Evolutionary conservation across 2,113 vertebrate genomes (phyloP).

Genomic region (Bos taurus): ARS-UCD2.0 NC_037330.1:58020501-58021000

Average conservation of each 20-base stretch:
- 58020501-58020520: neutral
- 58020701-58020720: conserved; percentile 4
- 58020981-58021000: neutral
- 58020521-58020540: neutral
- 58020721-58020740: neutral
- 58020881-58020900: neutral
- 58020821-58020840: neutral
- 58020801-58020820: neutral
- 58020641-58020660: neutral
- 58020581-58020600: neutral
- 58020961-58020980: neutral
- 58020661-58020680: neutral
- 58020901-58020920: neutral
- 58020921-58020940: neutral
- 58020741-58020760: neutral
- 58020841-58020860: neutral
- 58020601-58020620: neutral
- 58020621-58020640: neutral
- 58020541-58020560: neutral
- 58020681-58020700: neutral
- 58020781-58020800: neutral
- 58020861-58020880: neutral
- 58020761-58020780: neutral
- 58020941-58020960: neutral
- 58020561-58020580: neutral